Percentiles rank a stretch among this genome's conserved stretches.
Conservation (phyloP, 30 jellyfish, hydroid and myxozoan species). For the Aurelia sp. region DNA sequence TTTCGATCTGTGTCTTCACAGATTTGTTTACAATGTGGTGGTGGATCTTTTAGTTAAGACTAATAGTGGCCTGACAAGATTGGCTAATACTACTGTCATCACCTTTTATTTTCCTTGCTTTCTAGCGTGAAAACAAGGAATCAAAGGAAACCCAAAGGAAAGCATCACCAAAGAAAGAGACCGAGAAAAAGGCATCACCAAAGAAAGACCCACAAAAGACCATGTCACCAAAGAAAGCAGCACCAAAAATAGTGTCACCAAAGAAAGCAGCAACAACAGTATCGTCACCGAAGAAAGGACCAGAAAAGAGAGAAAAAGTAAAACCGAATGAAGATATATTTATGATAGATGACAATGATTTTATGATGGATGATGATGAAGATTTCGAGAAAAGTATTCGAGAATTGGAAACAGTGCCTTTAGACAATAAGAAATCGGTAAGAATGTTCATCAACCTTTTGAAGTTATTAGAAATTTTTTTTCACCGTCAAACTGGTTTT, state of each 20-base stretch:
- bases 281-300: background rate
- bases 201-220: too few species aligned
- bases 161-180: too few species aligned
- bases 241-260: too few species aligned
- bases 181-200: too few species aligned
- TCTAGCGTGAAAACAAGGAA: too few species aligned
- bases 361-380: constrained; percentile 24
- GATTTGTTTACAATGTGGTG: too few species aligned
- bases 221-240: too few species aligned
- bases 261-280: too few species aligned
- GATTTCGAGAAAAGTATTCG: constrained; percentile 49
- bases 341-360: background rate
- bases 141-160: too few species aligned
- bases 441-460: background rate
- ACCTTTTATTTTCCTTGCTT: background rate
- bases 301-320: background rate
- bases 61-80: background rate
- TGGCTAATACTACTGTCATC: background rate
- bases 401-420: constrained; percentile 13
- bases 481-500: background rate
- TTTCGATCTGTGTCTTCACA: too few species aligned
- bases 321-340: background rate
- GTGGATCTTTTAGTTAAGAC: background rate
- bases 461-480: background rate
- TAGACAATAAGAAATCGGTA: background rate